phyloP scores from a whole-genome alignment of 2,888 invertebrate species.

The Agrilus mali region DNA sequence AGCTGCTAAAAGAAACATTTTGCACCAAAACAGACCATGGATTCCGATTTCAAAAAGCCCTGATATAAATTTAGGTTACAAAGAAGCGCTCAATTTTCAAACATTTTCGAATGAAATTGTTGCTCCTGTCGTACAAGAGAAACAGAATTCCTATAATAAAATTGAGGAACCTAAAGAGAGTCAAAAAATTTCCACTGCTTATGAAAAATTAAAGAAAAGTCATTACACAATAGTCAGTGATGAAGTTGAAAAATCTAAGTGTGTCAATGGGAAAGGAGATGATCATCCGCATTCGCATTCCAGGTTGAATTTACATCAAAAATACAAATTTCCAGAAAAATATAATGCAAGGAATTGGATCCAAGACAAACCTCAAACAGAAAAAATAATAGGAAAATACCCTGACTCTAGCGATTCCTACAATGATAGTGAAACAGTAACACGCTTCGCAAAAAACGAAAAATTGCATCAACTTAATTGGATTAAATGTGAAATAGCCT shows the following conservation, averaged over 20 bases:
- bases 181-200: too few species aligned
- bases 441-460: constrained; percentile 36
- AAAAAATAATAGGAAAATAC: constrained; percentile 29
- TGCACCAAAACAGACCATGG: constrained; percentile 32
- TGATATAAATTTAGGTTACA: neutral
- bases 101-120: constrained; percentile 8
- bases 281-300: too few species aligned
- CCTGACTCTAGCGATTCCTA: neutral
- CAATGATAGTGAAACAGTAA: constrained; percentile 16
- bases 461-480: constrained; percentile 41
- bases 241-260: too few species aligned
- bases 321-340: neutral
- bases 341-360: constrained; percentile 29
- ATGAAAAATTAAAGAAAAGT: neutral
- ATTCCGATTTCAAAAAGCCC: constrained; percentile 3
- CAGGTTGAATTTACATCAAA: neutral
- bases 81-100: constrained; percentile 1
- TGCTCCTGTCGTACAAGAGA: too few species aligned
- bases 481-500: constrained; percentile 45
- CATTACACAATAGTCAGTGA: neutral
- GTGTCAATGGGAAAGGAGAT: too few species aligned
- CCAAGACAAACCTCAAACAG: constrained; percentile 35
- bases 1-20: neutral
- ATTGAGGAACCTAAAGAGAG: too few species aligned
- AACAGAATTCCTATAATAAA: too few species aligned